Conservation (phyloP, 2,888 invertebrate genomes). For the Schizaphis graminum region DNA sequence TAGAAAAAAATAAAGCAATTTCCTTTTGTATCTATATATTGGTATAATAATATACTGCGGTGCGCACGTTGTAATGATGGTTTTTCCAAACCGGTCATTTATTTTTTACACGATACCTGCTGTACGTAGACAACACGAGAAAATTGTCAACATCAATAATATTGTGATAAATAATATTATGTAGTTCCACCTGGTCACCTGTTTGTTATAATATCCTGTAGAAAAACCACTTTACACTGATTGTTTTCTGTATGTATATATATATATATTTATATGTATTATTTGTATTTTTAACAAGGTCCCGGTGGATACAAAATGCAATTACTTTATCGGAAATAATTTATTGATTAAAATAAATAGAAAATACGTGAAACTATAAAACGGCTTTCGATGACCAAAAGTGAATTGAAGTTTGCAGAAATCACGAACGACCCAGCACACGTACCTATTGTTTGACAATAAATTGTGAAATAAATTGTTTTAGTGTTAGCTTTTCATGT, state of each 20-base stretch:
- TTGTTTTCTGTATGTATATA: background rate
- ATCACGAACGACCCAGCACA: background rate
- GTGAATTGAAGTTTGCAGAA: background rate
- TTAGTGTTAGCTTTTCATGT: too few species aligned
- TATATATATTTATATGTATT: too few species aligned
- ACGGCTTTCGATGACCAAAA: background rate
- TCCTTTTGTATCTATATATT: background rate
- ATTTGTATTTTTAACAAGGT: background rate
- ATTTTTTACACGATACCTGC: background rate
- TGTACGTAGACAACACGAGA: background rate
- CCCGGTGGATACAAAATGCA: background rate
- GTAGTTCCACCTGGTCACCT: background rate
- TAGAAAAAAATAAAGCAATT: background rate
- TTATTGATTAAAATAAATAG: slow-evolving; percentile 3
- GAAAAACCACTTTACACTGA: background rate
- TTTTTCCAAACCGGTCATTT: background rate
- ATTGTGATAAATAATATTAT: background rate
- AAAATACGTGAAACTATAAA: background rate
- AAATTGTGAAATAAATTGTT: too few species aligned
- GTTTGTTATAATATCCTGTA: background rate
- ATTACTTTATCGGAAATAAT: background rate
- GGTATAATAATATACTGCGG: too few species aligned
- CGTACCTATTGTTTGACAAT: too few species aligned
- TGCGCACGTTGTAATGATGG: background rate
- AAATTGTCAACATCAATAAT: background rate